Evolutionary conservation across 1,140 invertebrate genomes (phyloP), one percentile per base, ranked within the genome.

Genomic region (Phymastichus coffea): DNA sequence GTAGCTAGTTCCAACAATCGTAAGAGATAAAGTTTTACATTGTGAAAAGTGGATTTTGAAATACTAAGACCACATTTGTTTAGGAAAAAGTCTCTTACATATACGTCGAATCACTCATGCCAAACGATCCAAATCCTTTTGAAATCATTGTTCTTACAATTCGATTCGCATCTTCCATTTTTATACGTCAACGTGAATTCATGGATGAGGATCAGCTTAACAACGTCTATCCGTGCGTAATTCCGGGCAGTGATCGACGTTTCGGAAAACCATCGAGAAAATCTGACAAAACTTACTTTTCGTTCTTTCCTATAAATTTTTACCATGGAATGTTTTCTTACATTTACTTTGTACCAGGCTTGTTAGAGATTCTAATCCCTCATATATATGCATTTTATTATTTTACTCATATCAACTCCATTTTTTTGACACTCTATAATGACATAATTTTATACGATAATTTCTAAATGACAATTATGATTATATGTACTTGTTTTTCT

Each of bases 391-490:
- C 28, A 12, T 12, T 7, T 33, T 12, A 12, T 7, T 33, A 33
- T 22, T 47, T 7, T 14, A 47, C 12, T 17, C 2, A 20, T 49
- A 30, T 17, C 17, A 4, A 15, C 19, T 30, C n/a, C 28, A 20
- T 37, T 37, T 46, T 41, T 40, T 23, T 40, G 15, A 10, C 20
- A 47, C 3, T 35, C 14, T n/a, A 38, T 26, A 41, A 35, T 22
- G 28, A 41, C 15, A 44, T 51, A 25, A 22, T 38, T 49, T 37
- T 51, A 38, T 41, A 49, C 44, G 17, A 33, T 47, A 57, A 49
- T 9, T 49, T 57, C 37, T 40, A 57, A 3, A 57, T 58, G 56
- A 58, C 37, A 57, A 22, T 25, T 37, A 58, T 51, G 47, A 51
- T 51, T 58, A 51, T 38, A 41, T 54, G 33, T 43, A n/a, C 26